Evolutionary conservation across 2,113 vertebrate species (phyloP).

Genomic region (Cathartes aura): DNA sequence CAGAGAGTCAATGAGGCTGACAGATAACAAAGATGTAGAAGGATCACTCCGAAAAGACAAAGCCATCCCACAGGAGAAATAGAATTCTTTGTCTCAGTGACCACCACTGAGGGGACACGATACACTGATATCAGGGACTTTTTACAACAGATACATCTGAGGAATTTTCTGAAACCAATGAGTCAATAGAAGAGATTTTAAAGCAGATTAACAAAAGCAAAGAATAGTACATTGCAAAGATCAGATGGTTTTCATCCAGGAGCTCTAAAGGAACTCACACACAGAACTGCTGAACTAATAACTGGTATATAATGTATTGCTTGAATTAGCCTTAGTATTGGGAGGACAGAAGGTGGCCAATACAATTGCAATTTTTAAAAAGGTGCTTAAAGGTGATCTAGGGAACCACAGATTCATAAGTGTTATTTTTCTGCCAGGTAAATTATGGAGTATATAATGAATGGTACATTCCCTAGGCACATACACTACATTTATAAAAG

Average conservation of each 20-base stretch:
- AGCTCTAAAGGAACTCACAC: not conserved
- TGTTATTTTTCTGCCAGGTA: not conserved
- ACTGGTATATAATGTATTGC: not conserved
- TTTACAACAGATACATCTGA: not conserved
- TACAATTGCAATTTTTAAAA: not conserved
- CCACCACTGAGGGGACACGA: not conserved
- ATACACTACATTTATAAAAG: not conserved
- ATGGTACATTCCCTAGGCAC: not conserved
- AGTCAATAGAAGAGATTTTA: not conserved
- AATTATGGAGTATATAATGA: not conserved
- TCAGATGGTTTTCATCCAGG: not conserved
- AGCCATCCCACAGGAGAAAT: not conserved
- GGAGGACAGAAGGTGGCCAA: not conserved
- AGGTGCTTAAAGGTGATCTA: not conserved
- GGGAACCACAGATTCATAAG: not conserved
- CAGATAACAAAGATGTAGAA: not conserved
- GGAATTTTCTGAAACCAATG: not conserved
- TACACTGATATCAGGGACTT: not conserved
- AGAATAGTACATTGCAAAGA: not conserved
- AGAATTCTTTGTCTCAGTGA: not conserved
- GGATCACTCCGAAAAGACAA: not conserved
- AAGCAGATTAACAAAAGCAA: not conserved
- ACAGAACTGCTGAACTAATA: not conserved
- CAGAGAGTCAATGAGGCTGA: not conserved
- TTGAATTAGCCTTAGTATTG: not conserved